Evolutionary conservation across 2,113 vertebrate species (phyloP).

Genomic region (Lophura nycthemera): DNA sequence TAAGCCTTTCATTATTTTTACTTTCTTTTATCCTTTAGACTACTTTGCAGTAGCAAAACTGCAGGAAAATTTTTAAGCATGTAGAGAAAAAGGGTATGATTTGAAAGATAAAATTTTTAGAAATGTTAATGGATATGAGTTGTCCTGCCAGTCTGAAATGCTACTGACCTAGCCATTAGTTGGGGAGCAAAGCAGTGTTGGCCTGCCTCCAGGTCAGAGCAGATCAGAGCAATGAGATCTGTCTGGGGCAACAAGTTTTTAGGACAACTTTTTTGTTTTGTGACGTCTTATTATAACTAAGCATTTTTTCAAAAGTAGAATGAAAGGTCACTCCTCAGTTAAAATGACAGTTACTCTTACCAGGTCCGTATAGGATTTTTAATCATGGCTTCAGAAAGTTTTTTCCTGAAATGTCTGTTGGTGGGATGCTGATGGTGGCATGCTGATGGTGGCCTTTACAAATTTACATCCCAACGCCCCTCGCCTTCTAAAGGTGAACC

Average conservation of each 20-base stretch:
- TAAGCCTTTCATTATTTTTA: background rate
- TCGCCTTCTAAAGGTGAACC: background rate
- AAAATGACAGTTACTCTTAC: background rate
- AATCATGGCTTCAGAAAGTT: background rate
- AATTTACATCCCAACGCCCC: background rate
- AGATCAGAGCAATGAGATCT: background rate
- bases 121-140: background rate
- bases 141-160: background rate
- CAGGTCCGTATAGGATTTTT: background rate
- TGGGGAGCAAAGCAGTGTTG: background rate
- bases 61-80: background rate
- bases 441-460: background rate
- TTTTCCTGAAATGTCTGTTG: background rate
- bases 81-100: background rate
- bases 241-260: background rate
- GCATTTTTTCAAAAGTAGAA: too few relatives aligned
- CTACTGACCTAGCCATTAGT: background rate
- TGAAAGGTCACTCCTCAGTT: background rate
- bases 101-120: background rate
- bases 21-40: background rate
- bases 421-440: background rate
- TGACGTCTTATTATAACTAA: background rate
- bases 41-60: background rate
- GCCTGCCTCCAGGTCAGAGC: background rate
- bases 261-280: background rate